These are phyloP conservation scores for Benitochromis conjunctus DNA, from an alignment of 2,113 vertebrate species.

Conservation along the genomic window DNA sequence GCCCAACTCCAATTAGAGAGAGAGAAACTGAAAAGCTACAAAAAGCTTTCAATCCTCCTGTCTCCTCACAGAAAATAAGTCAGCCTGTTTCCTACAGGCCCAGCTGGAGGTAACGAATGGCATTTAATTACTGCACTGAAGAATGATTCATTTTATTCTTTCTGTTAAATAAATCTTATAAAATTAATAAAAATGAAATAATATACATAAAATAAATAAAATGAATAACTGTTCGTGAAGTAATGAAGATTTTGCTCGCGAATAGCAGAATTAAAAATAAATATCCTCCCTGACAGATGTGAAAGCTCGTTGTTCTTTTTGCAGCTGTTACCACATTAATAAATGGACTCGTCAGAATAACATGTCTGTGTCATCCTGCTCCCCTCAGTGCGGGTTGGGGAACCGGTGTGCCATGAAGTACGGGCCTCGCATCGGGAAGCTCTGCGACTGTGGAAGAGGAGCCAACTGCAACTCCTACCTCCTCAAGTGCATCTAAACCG, in stretches of 20 bases:
- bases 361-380: neutral
- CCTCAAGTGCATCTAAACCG: constrained; percentile 73
- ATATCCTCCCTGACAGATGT: neutral
- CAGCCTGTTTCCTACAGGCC: neutral
- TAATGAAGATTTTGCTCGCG: neutral
- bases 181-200: neutral
- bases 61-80: neutral
- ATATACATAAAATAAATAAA: neutral
- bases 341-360: neutral
- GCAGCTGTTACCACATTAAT: neutral
- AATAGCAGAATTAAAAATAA: neutral
- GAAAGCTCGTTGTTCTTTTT: neutral
- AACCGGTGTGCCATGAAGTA: constrained; percentile 76
- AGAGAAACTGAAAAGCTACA: neutral
- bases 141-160: neutral
- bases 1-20: neutral
- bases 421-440: constrained; percentile 76
- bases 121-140: neutral
- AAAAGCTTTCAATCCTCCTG: neutral
- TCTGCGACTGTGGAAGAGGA: constrained; percentile 77
- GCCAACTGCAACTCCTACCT: constrained; percentile 78
- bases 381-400: constrained; percentile 65
- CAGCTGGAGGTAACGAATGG: neutral
- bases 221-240: neutral
- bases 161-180: neutral